These are phyloP conservation scores for Pollachius pollachius DNA, from an alignment of 2,113 vertebrate genomes.

Conservation along the genomic window DNA sequence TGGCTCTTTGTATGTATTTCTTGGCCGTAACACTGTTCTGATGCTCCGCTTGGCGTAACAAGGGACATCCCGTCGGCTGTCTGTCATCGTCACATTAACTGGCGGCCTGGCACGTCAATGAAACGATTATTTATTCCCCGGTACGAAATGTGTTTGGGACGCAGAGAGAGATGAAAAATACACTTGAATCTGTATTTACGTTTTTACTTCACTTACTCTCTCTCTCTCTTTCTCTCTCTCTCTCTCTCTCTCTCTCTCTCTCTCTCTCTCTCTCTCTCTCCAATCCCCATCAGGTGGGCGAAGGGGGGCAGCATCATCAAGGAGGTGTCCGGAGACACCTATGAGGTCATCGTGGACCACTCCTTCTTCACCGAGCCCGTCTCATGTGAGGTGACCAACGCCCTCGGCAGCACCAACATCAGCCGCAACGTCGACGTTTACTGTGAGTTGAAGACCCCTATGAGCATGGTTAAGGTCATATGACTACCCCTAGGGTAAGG, in stretches of 20 bases:
- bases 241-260: conserved; percentile 10
- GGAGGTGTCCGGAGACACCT: conserved; percentile 88
- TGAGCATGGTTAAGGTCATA: not conserved
- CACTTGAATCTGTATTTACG: conserved; percentile 26
- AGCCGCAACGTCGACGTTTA: conserved; percentile 96
- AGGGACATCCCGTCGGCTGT: conserved; percentile 62
- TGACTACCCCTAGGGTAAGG: not conserved
- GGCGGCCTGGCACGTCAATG: conserved; percentile 60
- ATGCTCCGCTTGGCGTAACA: conserved; percentile 52
- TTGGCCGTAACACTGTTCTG: conserved; percentile 43
- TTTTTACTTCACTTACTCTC: conserved; percentile 1
- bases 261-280: not conserved
- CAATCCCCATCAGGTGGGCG: conserved; percentile 84
- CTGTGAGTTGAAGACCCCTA: conserved; percentile 77
- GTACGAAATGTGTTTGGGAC: conserved; percentile 32
- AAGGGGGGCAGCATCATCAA: conserved; percentile 92
- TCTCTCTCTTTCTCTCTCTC: not conserved
- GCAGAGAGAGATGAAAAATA: conserved; percentile 38
- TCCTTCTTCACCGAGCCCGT: conserved; percentile 93
- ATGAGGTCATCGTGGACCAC: conserved; percentile 91
- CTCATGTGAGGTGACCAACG: conserved; percentile 96
- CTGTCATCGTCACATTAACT: conserved; percentile 54
- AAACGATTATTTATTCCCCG: conserved; percentile 66
- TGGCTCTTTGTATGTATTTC: conserved; percentile 61
- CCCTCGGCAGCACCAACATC: conserved; percentile 94